Base-by-base conservation (phyloP, 2,113 vertebrate genomes). In the Phaetusa simplex region DNA sequence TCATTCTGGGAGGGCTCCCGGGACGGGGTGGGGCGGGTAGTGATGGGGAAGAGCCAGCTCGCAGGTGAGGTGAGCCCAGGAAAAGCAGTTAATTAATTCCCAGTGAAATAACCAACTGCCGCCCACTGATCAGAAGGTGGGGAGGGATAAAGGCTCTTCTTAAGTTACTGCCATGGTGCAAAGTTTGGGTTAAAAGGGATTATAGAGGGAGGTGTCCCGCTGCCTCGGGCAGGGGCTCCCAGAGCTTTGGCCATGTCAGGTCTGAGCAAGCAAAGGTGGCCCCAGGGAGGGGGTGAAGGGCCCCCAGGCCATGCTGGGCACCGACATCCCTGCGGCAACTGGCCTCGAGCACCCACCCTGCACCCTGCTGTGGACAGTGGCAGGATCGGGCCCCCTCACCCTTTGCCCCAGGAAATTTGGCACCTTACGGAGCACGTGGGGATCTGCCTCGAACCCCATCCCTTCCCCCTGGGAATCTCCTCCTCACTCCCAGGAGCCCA, bases 391-490 rank as follows among this genome's bases (percentile, higher is more conserved):
- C 14, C 55, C 76, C 66, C 1, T 1, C 2, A 0, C 1, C 1
- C 78, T 58, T 59, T 4, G 2, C 85, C 79, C 24, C 6, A 4
- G 88, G 79, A 45, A 26, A 82, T 15, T 38, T n/a, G 86, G 34
- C 93, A 53, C 59, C 67, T 34, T 11, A 0, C 0, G 8, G 82
- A 53, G 70, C 79, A 90, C 17, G 47, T 70, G 66, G 56, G 82
- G 74, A 91, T 26, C 42, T n/a, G 61, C 49, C 58, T 55, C 6
- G 4, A 92, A 50, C 40, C 58, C 49, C 38, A 1, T 92, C 74
- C 95, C 95, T 65, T 83, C 92, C 91, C 71, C 22, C 47, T 36
- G 80, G 95, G 94, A 96, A 94, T 97, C 94, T 97, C 93, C 95
- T 96, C 96, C 96, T 96, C 24, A 26, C 82, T 95, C 88, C 71